phyloP scores from a whole-genome alignment of 2,113 vertebrate genomes.

The Anhinga anhinga region DNA sequence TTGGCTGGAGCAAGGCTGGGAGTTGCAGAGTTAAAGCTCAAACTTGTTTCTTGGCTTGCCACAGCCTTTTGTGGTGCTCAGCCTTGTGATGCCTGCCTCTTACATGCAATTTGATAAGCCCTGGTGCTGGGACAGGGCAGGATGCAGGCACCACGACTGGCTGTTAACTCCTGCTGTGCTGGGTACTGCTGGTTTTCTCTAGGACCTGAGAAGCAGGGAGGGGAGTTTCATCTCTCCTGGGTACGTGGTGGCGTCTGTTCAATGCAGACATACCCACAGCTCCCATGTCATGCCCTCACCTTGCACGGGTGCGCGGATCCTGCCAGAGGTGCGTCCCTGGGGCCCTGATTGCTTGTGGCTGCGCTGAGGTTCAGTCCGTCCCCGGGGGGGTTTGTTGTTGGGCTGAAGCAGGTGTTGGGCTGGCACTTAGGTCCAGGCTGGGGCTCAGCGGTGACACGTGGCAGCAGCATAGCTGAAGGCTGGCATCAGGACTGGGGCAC shows the following conservation, averaged over 20 bases:
- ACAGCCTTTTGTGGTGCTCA: conserved; percentile 45
- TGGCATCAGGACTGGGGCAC: background rate
- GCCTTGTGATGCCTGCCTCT: background rate
- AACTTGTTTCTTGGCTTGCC: conserved; percentile 48
- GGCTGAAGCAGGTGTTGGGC: background rate
- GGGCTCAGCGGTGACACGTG: background rate
- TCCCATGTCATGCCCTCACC: rapidly evolving
- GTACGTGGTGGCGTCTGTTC: rapidly evolving
- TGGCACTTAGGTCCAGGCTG: background rate
- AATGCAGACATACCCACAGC: background rate
- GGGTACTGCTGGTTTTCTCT: background rate
- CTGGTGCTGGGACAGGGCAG: conserved; percentile 43
- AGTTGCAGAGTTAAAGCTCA: conserved; percentile 47
- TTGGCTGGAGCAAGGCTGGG: background rate
- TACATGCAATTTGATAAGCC: conserved; percentile 47
- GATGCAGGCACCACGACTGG: conserved; percentile 1
- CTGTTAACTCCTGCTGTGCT: conserved; percentile 40
- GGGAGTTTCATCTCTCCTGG: background rate
- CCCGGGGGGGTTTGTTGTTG: background rate
- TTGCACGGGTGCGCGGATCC: rapidly evolving
- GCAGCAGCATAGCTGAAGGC: background rate
- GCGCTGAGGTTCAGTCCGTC: background rate
- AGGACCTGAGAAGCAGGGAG: background rate
- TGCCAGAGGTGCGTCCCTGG: rapidly evolving
- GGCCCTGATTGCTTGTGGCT: background rate